Evolutionary conservation across 1,140 invertebrate genomes (phyloP).

Genomic region (Plectrocnemia conspersa): DNA sequence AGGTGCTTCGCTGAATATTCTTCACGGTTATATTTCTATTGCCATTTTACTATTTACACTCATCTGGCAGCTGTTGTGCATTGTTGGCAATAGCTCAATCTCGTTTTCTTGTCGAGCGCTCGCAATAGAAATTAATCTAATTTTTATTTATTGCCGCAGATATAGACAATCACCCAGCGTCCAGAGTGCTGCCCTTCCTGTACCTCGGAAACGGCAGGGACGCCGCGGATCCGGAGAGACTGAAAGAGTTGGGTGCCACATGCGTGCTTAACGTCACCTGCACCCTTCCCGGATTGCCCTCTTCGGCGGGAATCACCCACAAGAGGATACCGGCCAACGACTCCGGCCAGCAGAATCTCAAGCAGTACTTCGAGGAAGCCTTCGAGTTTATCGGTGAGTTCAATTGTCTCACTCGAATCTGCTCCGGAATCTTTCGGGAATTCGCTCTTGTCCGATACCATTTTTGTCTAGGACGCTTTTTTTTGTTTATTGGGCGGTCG

Average conservation of each 20-base stretch:
- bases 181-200: constrained; percentile 79
- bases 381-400: constrained; percentile 85
- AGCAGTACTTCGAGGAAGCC: constrained; percentile 88
- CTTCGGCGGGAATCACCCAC: constrained; percentile 68
- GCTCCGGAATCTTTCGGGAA: neutral
- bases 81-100: no score
- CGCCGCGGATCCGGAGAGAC: constrained; percentile 66
- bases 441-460: constrained; percentile 24
- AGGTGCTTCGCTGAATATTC: no score
- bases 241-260: constrained; percentile 63
- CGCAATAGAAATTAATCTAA: no score
- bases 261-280: constrained; percentile 82
- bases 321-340: constrained; percentile 80
- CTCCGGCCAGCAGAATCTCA: constrained; percentile 82
- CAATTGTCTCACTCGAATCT: neutral
- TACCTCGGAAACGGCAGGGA: constrained; percentile 84
- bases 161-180: constrained; percentile 73
- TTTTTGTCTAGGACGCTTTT: constrained; percentile 31
- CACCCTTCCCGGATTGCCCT: constrained; percentile 67
- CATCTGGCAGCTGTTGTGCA: no score
- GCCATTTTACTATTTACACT: no score
- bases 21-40: no score
- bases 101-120: constrained; percentile 31
- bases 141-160: constrained; percentile 49
- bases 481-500: constrained; percentile 29